Evolutionary conservation across 2,797 vertebrate genomes (phyloP), one percentile per base, ranked within the genome.

Genomic region (Sciurus carolinensis): DNA sequence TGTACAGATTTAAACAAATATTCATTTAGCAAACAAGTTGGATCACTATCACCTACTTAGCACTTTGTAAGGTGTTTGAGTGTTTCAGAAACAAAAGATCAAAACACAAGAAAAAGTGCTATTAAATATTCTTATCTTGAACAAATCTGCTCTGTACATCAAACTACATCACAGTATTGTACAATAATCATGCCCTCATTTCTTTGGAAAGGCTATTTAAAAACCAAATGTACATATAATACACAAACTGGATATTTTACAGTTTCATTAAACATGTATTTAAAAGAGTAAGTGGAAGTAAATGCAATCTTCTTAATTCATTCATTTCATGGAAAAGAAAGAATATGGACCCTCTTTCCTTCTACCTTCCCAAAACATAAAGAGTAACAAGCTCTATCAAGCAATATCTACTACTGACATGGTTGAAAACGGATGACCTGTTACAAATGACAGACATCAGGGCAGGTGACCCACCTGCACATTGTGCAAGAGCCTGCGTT

Each of bases 1-100:
- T 98, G 98, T 98, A 98, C 98, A 99, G 36, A 97, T 98, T 98
- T 98, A 98, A 98, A 98, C 97, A 98, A 98, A 96, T 75, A 95
- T 87, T 98, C 95, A 82, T 95, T 98, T 97, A 98, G 95, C 97
- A 98, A 98, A 98, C 97, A 97, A 95, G 84, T 15, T 94, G 96
- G 96, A 97, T 94, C 97, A 91, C 96, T 97, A 92, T 91, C 86
- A 90, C 94, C 86, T 95, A 96, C 84, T 95, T 91, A 95, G 95
- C 92, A 96, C 93, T 96, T 95, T 90, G 64, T 86, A 95, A 97
- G 96, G 93, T 98, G 71, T 96, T 91, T 90, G 92, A 87, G 85
- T 96, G 87, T 87, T 97, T 97, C n/a, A 96, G 84, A 96, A 97
- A 97, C 83, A 96, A 97, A 95, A 96, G 94, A 95, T 64, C 94